Conservation (phyloP, 2,888 invertebrate species). For the Dysmachus trigonus region DNA sequence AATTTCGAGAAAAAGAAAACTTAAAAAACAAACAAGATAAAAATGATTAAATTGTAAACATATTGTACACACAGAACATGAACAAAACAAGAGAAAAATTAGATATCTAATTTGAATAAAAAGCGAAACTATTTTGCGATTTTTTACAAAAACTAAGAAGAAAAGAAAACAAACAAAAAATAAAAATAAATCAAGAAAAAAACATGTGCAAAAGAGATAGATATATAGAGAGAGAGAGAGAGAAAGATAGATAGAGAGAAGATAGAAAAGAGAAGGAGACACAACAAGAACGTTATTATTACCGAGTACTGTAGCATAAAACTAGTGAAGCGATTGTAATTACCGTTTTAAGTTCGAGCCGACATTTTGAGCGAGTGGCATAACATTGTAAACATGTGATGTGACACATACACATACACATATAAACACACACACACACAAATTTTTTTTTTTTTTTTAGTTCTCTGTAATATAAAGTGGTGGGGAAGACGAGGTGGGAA, state of each 20-base stretch:
- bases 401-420: background rate
- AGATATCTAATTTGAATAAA: slow-evolving; percentile 10
- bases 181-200: background rate
- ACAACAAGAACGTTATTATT: background rate
- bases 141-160: background rate
- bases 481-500: background rate
- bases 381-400: background rate
- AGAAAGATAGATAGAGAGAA: background rate
- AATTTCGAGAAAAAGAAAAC: background rate
- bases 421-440: background rate
- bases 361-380: background rate
- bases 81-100: background rate
- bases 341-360: background rate
- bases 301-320: background rate
- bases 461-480: background rate
- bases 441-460: background rate
- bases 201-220: background rate
- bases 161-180: background rate
- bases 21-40: background rate
- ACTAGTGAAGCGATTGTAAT: background rate
- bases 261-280: background rate
- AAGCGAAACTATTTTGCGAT: slow-evolving; percentile 11
- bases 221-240: background rate
- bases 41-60: background rate
- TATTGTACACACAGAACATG: background rate